Base-by-base conservation (phyloP, 2,888 invertebrate genomes). In the Epirrita christyi region DNA sequence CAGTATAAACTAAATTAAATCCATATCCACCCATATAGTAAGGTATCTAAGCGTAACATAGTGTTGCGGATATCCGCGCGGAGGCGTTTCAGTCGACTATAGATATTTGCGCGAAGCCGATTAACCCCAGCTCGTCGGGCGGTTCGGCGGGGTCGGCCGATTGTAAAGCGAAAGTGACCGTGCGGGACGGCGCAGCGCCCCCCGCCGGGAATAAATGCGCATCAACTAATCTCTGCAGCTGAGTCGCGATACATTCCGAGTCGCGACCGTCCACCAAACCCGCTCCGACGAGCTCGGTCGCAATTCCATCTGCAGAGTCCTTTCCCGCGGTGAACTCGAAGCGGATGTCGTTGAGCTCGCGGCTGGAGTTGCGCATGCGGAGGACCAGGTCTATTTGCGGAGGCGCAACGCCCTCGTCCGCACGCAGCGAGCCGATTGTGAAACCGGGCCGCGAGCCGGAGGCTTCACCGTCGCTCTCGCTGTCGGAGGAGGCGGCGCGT, bases 51-150 rank as follows among this genome's bases (percentile, higher is more conserved):
- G 78, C 75, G 74, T 75, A 77, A 66, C 64, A 70, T 70, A 72
- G 66, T 64, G 70, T 67, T 29, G 59, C 53, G 71, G n/a, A n/a
- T n/a, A n/a, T 67, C 29, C 59, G 54, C 15, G 46, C 53, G n/a
- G 43, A 10, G 40, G 36, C 38, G 38, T 63, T n/a, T 84, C 94
- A 97, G 93, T 97, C 97, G 70, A 96, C 96, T 84, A 98, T 96
- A 73, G 98, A 98, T 83, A 99, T 96, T 93, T 99, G 99, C 84
- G 99, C 99, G 93, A 96, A 99, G 78, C 99, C 99, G 81, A 99
- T 95, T 70, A 99, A 94, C 42, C 98, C 96, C 80, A 97, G 97
- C 88, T 99, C 99, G 87, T 99, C 99, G 53, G 97, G 95, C 61
- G 96, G 94, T 91, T 97, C 98, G 73, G 77, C 70, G 36, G 83